A percentile compares a stretch with the other conserved stretches of the same genome.
These are phyloP conservation scores for Bubalus kerabau DNA, from an alignment of 2,113 vertebrate genomes.

Conservation along the genomic window DNA sequence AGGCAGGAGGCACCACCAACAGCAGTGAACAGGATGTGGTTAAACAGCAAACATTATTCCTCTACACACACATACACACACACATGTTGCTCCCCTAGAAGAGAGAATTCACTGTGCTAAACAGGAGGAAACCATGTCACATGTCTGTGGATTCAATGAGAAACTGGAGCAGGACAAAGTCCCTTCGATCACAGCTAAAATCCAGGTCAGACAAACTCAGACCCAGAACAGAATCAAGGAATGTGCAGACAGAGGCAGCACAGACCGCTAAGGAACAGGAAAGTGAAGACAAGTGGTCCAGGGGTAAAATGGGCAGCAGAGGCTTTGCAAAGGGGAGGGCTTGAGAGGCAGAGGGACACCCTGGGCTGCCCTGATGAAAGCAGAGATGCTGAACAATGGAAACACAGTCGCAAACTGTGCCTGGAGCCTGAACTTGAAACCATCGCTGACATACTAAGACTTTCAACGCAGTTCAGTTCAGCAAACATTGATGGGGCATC, in stretches of 20 bases:
- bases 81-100: not conserved
- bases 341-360: not conserved
- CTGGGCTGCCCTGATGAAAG: not conserved
- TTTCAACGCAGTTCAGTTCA: not conserved
- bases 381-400: not conserved
- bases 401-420: not conserved
- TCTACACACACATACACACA: not conserved
- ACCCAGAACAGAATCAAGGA: not conserved
- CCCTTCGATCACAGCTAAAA: not conserved
- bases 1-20: not conserved
- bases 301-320: not conserved
- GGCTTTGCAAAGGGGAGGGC: not conserved
- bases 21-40: not conserved
- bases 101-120: not conserved
- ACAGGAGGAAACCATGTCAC: not conserved
- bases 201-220: not conserved
- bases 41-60: not conserved
- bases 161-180: not conserved
- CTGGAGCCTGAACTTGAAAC: not conserved
- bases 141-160: not conserved
- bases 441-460: not conserved
- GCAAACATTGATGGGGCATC: not conserved
- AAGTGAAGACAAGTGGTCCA: not conserved
- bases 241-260: fast-evolving
- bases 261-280: not conserved